Percentiles rank a stretch among this genome's conserved stretches.
phyloP scores from a whole-genome alignment of 2,113 vertebrate species.

The Megaceryle maxima region DNA sequence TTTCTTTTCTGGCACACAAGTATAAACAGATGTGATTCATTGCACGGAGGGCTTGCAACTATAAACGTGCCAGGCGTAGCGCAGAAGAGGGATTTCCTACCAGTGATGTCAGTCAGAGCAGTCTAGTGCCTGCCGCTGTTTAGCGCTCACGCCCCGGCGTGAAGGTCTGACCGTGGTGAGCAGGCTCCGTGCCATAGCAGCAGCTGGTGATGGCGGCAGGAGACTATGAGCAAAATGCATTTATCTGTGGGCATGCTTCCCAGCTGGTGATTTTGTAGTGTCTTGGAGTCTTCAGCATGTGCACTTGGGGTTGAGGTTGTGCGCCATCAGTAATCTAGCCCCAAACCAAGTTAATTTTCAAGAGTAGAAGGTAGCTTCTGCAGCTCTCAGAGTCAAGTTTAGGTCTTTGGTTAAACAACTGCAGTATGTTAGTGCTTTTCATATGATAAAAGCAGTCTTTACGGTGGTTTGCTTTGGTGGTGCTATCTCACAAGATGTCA shows the following conservation, averaged over 20 bases:
- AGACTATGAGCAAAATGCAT: background rate
- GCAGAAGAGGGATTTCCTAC: background rate
- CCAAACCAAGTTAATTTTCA: background rate
- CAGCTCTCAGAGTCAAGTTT: background rate
- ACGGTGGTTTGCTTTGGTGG: background rate
- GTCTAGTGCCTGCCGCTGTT: background rate
- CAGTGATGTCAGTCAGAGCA: background rate
- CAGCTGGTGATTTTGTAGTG: background rate
- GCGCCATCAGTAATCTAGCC: background rate
- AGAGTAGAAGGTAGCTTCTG: background rate
- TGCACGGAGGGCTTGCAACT: background rate
- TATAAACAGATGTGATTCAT: slow-evolving; percentile 27
- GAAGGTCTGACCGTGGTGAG: fast-evolving
- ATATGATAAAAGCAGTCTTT: background rate
- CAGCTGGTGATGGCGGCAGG: background rate
- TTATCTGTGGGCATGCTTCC: background rate
- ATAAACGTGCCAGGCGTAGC: background rate
- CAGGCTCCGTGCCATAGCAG: background rate
- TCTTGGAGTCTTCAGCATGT: background rate
- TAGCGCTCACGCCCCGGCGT: background rate
- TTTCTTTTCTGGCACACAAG: background rate
- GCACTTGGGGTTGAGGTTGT: background rate
- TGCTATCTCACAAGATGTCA: background rate
- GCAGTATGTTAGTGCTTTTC: fast-evolving
- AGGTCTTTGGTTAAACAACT: background rate